Conservation (phyloP, 2,797 vertebrate genomes). For the Hydrolagus colliei region DNA sequence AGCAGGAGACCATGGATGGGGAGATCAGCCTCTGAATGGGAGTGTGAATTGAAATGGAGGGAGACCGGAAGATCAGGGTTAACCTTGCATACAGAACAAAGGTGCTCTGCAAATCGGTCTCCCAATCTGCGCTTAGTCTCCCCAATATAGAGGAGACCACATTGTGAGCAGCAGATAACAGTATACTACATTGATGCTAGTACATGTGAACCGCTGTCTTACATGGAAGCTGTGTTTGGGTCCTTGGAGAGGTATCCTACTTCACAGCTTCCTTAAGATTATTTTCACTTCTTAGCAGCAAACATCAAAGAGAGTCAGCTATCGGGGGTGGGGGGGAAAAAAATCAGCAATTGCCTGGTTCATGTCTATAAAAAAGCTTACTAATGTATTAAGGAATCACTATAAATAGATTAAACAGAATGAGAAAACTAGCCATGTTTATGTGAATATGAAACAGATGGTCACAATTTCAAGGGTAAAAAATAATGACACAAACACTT, state of each 20-base stretch:
- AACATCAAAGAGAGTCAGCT: conserved; percentile 2
- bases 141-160: too few species aligned
- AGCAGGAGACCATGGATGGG: too few species aligned
- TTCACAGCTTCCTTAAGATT: conserved; percentile 1
- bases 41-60: too few species aligned
- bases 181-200: too few species aligned
- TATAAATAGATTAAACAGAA: conserved; percentile 18
- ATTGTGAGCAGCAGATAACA: too few species aligned
- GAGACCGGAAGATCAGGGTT: too few species aligned
- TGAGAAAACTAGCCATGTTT: conserved; percentile 8
- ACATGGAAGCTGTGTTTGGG: too few species aligned
- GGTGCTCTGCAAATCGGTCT: too few species aligned
- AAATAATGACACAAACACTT: not conserved
- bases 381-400: not conserved
- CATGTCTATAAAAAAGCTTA: conserved; percentile 11
- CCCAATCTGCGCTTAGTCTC: too few species aligned
- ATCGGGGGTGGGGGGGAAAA: conserved; percentile 3
- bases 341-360: not conserved
- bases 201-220: too few species aligned
- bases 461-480: not conserved
- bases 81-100: too few species aligned
- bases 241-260: not conserved
- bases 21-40: too few species aligned
- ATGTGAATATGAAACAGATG: conserved; percentile 1
- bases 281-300: conserved; percentile 2